phyloP scores from a whole-genome alignment of 23 tunicate species.

The Halocynthia roretzi region DNA sequence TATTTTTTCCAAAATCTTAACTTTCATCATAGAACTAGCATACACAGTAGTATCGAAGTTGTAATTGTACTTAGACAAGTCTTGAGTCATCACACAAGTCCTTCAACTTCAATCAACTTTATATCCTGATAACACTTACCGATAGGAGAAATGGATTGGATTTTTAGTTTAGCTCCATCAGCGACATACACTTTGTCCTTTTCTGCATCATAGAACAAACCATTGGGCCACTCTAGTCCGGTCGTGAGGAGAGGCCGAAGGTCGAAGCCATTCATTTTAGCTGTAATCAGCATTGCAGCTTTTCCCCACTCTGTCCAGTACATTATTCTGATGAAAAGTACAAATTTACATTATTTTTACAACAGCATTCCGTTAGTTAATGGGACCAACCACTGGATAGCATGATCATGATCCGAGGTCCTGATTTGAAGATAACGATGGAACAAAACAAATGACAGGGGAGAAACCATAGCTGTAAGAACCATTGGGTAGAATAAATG shows the following conservation, averaged over 20 bases:
- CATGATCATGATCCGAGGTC: no score
- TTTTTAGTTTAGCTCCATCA: slow-evolving; percentile 56
- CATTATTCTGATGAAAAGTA: slow-evolving; percentile 22
- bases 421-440: no score
- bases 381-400: no score
- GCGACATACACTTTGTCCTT: slow-evolving; percentile 40
- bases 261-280: slow-evolving; percentile 74
- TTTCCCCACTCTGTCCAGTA: slow-evolving; percentile 93
- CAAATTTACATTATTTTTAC: neutral
- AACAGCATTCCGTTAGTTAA: neutral
- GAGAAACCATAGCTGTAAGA: no score
- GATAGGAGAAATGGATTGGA: slow-evolving; percentile 28
- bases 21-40: no score
- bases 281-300: slow-evolving; percentile 36
- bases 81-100: no score
- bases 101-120: neutral
- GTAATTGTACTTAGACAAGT: no score
- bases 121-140: slow-evolving; percentile 2
- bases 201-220: slow-evolving; percentile 36
- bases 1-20: no score
- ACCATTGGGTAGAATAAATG: no score
- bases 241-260: slow-evolving; percentile 32
- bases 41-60: no score
- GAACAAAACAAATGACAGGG: no score
- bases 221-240: slow-evolving; percentile 64